Percentiles rank a stretch among this genome's conserved stretches.
These are phyloP conservation scores for Cyanoliseus patagonus DNA, from an alignment of 2,113 vertebrate genomes.

Conservation along the genomic window DNA sequence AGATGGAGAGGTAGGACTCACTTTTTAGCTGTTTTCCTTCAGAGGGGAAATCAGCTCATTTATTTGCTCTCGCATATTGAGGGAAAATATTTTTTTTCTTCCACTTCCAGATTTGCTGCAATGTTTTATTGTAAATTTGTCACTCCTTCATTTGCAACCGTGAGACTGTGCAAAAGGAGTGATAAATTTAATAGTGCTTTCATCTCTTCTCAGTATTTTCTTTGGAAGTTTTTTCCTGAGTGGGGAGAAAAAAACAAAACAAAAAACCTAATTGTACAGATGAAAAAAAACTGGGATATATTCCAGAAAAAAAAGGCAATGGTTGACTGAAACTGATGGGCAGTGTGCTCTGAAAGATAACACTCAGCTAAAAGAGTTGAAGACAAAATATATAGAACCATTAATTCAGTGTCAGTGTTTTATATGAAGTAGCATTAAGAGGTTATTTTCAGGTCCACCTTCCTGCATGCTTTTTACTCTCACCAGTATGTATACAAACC, in stretches of 20 bases:
- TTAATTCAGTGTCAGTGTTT: not conserved
- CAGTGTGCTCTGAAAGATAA: not conserved
- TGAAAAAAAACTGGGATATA: not conserved
- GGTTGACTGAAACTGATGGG: not conserved
- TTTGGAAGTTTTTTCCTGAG: not conserved
- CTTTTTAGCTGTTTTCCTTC: not conserved
- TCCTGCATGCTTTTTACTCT: not conserved
- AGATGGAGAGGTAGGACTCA: not conserved
- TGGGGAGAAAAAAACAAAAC: too few relatives aligned
- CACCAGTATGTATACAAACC: not conserved
- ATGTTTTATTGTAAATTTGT: not conserved
- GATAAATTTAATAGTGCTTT: not conserved
- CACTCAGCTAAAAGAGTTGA: not conserved
- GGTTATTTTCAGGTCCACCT: not conserved
- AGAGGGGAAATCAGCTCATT: not conserved
- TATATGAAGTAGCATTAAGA: not conserved
- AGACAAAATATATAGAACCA: not conserved
- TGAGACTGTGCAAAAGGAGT: not conserved
- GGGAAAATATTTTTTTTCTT: not conserved
- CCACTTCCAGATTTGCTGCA: not conserved
- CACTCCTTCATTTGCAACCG: not conserved
- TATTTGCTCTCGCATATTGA: not conserved
- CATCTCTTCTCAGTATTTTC: not conserved
- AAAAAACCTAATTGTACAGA: not conserved
- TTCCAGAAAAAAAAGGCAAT: not conserved